These are phyloP conservation scores for Orchestia grillus DNA, from an alignment of 1,140 invertebrate genomes.

Conservation along the genomic window DNA sequence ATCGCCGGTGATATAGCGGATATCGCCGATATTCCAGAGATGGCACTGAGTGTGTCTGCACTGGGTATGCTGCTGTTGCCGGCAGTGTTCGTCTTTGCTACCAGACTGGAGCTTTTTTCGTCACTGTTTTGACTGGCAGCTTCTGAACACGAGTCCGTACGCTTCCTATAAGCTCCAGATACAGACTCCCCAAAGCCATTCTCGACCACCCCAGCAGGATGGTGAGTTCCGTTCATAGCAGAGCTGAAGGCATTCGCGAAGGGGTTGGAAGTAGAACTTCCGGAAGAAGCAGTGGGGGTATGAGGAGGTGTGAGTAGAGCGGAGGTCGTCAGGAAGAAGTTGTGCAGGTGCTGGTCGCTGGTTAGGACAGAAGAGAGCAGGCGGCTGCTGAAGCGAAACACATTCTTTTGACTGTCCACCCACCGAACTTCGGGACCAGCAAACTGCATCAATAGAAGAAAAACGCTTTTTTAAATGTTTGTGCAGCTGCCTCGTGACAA, in stretches of 20 bases:
- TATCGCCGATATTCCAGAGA: conserved; percentile 32
- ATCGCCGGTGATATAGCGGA: conserved; percentile 24
- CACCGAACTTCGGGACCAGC: conserved; percentile 90
- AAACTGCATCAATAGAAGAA: conserved; percentile 75
- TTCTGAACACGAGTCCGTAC: conserved; percentile 8
- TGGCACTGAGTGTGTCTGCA: conserved; percentile 33
- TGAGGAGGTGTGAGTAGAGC: conserved; percentile 61
- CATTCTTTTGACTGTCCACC: conserved; percentile 88
- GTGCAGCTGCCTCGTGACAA: neutral
- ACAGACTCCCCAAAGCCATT: conserved; percentile 23
- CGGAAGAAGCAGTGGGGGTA: conserved; percentile 37
- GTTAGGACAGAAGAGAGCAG: conserved; percentile 90
- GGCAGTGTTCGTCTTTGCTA: neutral
- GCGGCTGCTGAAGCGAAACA: conserved; percentile 86
- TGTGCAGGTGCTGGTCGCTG: conserved; percentile 86
- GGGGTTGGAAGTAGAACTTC: conserved; percentile 46
- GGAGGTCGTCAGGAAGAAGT: conserved; percentile 78
- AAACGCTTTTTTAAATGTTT: neutral
- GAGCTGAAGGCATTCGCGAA: conserved; percentile 10
- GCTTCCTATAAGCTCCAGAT: conserved; percentile 11
- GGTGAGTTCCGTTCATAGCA: neutral
- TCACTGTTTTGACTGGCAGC: neutral
- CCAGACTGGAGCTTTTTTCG: neutral
- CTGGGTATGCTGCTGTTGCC: neutral
- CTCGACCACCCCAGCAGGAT: neutral